Conservation (phyloP, 2,888 invertebrate species). For the Clitarchus hookeri region DNA sequence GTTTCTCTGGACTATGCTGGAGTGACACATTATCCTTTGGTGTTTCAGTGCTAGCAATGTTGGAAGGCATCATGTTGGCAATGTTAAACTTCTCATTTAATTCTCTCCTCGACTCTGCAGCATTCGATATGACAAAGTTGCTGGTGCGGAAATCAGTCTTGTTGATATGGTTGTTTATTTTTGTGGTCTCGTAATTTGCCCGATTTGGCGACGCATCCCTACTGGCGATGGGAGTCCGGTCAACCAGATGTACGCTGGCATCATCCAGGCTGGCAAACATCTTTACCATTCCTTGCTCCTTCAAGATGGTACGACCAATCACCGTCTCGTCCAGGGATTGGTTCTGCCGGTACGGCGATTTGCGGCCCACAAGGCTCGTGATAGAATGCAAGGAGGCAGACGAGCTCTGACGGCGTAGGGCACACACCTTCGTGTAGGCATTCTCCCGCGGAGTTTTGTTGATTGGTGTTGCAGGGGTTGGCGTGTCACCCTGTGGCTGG, state of each 20-base stretch:
- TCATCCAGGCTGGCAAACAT: conserved; percentile 45
- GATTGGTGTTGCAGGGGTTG: conserved; percentile 70
- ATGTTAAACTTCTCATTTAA: conserved; percentile 59
- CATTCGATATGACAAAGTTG: conserved; percentile 2
- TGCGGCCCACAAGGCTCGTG: conserved; percentile 22
- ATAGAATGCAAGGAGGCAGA: conserved; percentile 71
- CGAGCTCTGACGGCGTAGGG: conserved; percentile 81
- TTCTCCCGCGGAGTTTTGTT: conserved; percentile 79
- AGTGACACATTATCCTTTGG: background rate
- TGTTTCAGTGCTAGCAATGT: background rate
- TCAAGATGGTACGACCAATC: conserved; percentile 36
- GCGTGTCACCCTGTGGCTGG: conserved; percentile 54
- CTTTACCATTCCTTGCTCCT: conserved; percentile 38
- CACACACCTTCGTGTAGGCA: conserved; percentile 89
- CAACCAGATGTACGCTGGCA: conserved; percentile 34
- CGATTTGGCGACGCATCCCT: conserved; percentile 48
- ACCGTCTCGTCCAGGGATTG: conserved; percentile 76
- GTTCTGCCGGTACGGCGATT: conserved; percentile 65
- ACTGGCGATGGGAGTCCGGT: conserved; percentile 46
- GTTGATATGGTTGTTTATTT: conserved; percentile 38
- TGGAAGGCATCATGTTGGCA: conserved; percentile 6
- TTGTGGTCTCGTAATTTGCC: conserved; percentile 48
- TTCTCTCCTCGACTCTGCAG: conserved; percentile 59
- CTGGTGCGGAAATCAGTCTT: conserved; percentile 25
- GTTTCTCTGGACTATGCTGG: conserved; percentile 47